phyloP scores from a whole-genome alignment of 2,797 vertebrate genomes.

The Falco berigora region DNA sequence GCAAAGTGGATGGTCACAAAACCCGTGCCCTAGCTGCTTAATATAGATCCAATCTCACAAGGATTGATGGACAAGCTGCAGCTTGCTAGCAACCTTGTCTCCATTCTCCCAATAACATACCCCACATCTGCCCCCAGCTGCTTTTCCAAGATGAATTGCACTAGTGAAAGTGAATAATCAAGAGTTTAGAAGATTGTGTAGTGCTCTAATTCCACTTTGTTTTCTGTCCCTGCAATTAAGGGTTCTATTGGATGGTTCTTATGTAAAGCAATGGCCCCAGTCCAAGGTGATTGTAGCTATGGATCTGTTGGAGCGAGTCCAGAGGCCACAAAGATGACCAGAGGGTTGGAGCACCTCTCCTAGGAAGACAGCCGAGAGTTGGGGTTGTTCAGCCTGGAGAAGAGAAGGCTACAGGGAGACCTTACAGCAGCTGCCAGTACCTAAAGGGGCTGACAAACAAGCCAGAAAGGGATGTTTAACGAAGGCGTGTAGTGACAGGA shows the following conservation, averaged over 20 bases:
- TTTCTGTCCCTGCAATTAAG: background rate
- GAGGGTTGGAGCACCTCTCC: no score
- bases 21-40: background rate
- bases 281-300: background rate
- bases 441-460: no score
- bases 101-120: background rate
- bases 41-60: background rate
- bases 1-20: background rate
- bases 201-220: background rate
- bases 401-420: no score
- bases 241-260: background rate
- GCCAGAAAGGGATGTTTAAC: no score
- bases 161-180: background rate
- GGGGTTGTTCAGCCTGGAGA: no score
- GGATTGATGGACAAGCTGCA: background rate
- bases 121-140: background rate
- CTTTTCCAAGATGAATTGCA: background rate
- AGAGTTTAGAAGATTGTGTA: background rate
- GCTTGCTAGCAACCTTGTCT: background rate
- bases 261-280: background rate
- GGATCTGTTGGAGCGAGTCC: no score
- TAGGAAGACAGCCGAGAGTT: no score
- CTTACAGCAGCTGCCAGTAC: no score
- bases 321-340: no score
- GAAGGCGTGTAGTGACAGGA: no score